Conservation (phyloP, 1,140 invertebrate genomes). For the Druon quercuslanigerum region DNA sequence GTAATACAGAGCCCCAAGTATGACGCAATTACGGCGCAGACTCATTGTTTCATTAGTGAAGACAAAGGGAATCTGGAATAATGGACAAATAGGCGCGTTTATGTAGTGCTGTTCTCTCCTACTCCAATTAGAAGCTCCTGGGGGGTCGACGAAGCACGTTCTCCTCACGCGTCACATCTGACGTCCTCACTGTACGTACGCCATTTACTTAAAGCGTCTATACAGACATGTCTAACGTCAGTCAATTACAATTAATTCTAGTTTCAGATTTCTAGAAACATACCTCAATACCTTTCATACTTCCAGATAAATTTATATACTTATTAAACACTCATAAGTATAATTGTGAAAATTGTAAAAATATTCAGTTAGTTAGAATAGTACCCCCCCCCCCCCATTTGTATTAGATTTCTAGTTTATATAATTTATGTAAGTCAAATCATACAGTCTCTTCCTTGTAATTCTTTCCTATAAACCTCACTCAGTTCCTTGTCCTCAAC, state of each 20-base stretch:
- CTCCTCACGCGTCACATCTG: slow-evolving; percentile 56
- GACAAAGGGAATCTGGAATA: slow-evolving; percentile 76
- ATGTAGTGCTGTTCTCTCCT: slow-evolving; percentile 70
- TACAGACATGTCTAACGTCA: slow-evolving; percentile 33
- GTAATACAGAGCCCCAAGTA: slow-evolving; percentile 58
- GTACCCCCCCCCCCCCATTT: no score
- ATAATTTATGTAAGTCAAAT: no score
- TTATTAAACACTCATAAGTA: no score
- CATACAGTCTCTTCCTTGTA: no score
- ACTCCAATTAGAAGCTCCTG: slow-evolving; percentile 73
- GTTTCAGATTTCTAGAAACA: no score
- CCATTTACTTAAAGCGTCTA: slow-evolving; percentile 59
- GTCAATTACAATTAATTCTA: background rate
- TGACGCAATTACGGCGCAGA: slow-evolving; percentile 75
- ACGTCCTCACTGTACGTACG: slow-evolving; percentile 51
- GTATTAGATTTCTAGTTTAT: no score
- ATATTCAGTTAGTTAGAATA: no score
- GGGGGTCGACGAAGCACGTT: slow-evolving; percentile 68
- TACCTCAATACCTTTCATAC: background rate
- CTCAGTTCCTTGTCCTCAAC: no score
- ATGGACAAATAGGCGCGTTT: slow-evolving; percentile 76
- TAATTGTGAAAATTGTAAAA: no score
- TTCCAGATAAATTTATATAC: no score
- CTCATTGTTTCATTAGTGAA: slow-evolving; percentile 76
- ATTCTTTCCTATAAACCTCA: no score